Percentiles rank a stretch among this genome's conserved stretches.
These are phyloP conservation scores for Heterodera schachtii DNA, from an alignment of 1,140 invertebrate genomes.

Conservation along the genomic window DNA sequence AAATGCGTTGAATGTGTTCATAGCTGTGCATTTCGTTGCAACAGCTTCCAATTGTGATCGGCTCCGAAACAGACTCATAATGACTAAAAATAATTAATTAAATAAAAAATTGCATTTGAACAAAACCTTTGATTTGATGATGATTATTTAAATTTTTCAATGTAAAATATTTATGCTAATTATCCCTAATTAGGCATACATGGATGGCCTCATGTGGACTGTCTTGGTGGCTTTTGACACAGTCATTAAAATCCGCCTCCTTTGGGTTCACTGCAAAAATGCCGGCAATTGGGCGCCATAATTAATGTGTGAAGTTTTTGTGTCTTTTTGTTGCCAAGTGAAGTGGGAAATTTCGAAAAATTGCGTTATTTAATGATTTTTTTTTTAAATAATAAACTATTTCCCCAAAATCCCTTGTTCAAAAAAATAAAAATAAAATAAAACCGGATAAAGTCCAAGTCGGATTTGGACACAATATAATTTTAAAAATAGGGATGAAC, in stretches of 20 bases:
- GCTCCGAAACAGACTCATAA: not conserved
- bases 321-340: too few relatives aligned
- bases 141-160: not conserved
- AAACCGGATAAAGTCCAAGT: too few relatives aligned
- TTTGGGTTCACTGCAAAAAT: constrained; percentile 21
- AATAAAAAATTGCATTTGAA: not conserved
- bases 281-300: constrained; percentile 24
- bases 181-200: not conserved
- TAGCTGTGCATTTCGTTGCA: constrained; percentile 10
- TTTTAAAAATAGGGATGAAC: too few relatives aligned
- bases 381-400: too few relatives aligned
- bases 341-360: too few relatives aligned
- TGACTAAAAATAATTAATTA: constrained; percentile 2
- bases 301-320: too few relatives aligned
- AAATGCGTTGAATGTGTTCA: constrained; percentile 27
- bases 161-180: too few relatives aligned
- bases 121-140: not conserved
- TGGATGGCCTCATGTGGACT: constrained; percentile 28
- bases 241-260: constrained; percentile 8
- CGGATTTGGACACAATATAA: too few relatives aligned
- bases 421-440: too few relatives aligned
- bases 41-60: not conserved
- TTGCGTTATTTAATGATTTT: too few relatives aligned
- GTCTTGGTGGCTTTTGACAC: not conserved
- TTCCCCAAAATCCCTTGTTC: too few relatives aligned